Percentiles rank a stretch among this genome's conserved stretches.
phyloP scores from a whole-genome alignment of 2,797 vertebrate species.

The Trichosurus vulpecula region DNA sequence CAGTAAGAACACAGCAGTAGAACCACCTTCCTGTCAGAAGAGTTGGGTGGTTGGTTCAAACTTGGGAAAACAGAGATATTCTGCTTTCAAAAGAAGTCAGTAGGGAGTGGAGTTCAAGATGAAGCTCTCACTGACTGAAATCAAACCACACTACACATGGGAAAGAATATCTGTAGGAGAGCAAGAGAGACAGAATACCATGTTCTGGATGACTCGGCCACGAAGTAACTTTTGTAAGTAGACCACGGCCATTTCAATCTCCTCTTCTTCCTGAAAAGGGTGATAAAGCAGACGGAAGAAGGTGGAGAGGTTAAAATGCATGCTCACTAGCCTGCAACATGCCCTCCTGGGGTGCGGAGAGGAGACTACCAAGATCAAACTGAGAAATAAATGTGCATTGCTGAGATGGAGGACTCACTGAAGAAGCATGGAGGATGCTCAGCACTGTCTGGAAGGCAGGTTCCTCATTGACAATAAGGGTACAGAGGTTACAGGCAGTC shows the following conservation, averaged over 20 bases:
- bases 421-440: no score
- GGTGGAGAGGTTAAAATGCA: neutral
- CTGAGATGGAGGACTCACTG: neutral
- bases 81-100: neutral
- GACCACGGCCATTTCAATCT: constrained; percentile 91
- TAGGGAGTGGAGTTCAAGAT: neutral
- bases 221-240: constrained; percentile 92
- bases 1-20: neutral
- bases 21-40: neutral
- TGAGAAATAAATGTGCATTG: neutral
- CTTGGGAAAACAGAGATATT: neutral
- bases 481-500: neutral
- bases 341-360: neutral
- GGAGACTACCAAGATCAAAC: neutral
- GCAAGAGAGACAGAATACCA: constrained; percentile 83
- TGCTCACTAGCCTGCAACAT: neutral
- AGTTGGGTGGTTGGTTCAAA: neutral
- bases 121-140: neutral
- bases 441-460: neutral
- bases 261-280: constrained; percentile 88
- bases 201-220: constrained; percentile 91
- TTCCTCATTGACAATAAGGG: neutral
- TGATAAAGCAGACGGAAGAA: neutral
- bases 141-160: neutral
- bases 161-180: neutral